Base-by-base conservation (phyloP, 2,113 vertebrate genomes). In the Aptenodytes forsteri region DNA sequence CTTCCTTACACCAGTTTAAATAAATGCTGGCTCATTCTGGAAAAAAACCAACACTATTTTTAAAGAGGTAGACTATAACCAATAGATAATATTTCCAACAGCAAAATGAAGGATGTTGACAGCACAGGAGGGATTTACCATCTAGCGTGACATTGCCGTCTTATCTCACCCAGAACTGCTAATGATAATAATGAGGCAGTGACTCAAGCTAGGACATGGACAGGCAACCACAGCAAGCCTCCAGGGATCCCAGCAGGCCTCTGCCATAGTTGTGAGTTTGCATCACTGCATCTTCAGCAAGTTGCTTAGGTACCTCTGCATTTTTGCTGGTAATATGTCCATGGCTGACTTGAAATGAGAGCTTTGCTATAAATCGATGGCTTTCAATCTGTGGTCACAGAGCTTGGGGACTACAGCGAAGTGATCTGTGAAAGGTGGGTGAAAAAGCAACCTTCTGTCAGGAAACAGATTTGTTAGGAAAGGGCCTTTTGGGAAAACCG, bases 101-200 rank as follows among this genome's bases (percentile, higher is more conserved):
- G 91, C 44, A 95, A 72, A 44, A 76, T 4, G 54, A 77, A 72
- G 44, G 90, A 67, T 64, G 89, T 61, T 72, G 80, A 62, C 71
- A 73, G 76, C 58, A 62, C 17, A 7, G 66, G 34, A 88, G 46
- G 56, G 42, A 66, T 89, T 89, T 70, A 15, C 34, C 46, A 69
- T 83, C 62, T n/a, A 7, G 42, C 3, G 3, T 89, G 93, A 87
- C 83, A 55, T 4, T 86, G 86, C 55, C 72, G 71, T 73, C 77
- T 87, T 77, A 89, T 87, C 89, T 95, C 94, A 58, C 23, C 69
- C 81, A 55, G 77, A 84, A 21, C 72, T 89, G 91, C 65, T 89
- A 36, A 92, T 64, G 87, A 89, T 47, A 80, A 44, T 75, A 93
- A 95, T 1, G 23, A 95, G 89, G 87, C 80, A 62, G 13, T 36